Percentiles rank a stretch among this genome's conserved stretches.
phyloP scores from a whole-genome alignment of 2,113 vertebrate genomes.

The Copsychus sechellarum region DNA sequence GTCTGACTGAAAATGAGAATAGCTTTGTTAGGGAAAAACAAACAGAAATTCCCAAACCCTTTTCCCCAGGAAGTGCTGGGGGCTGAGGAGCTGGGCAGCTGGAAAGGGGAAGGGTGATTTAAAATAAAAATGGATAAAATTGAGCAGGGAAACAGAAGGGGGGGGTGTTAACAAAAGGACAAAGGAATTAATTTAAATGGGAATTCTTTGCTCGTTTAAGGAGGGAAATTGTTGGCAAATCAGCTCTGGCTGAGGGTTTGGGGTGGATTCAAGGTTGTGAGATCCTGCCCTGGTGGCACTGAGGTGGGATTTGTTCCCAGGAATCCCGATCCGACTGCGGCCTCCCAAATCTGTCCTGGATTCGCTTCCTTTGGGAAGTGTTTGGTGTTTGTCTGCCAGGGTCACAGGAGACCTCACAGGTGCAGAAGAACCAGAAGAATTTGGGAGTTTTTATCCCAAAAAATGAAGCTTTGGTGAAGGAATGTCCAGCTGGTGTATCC shows the following conservation, averaged over 20 bases:
- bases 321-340: rapidly evolving
- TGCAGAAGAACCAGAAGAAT: not conserved
- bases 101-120: not conserved
- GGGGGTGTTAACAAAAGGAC: rapidly evolving
- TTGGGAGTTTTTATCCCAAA: not conserved
- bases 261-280: rapidly evolving
- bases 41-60: not conserved
- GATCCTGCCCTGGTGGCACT: not conserved
- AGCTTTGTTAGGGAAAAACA: not conserved
- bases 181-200: not conserved
- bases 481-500: not conserved
- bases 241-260: rapidly evolving
- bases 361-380: not conserved
- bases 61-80: rapidly evolving
- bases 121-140: rapidly evolving
- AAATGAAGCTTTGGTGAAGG: not conserved
- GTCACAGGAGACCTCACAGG: rapidly evolving
- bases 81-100: not conserved
- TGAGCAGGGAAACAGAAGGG: rapidly evolving
- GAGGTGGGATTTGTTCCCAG: not conserved
- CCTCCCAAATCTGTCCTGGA: rapidly evolving
- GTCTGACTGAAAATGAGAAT: rapidly evolving
- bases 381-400: not conserved
- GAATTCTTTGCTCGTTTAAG: rapidly evolving
- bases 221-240: no score